Conservation (phyloP, 1,140 invertebrate genomes). For the Zaprionus taronus region DNA sequence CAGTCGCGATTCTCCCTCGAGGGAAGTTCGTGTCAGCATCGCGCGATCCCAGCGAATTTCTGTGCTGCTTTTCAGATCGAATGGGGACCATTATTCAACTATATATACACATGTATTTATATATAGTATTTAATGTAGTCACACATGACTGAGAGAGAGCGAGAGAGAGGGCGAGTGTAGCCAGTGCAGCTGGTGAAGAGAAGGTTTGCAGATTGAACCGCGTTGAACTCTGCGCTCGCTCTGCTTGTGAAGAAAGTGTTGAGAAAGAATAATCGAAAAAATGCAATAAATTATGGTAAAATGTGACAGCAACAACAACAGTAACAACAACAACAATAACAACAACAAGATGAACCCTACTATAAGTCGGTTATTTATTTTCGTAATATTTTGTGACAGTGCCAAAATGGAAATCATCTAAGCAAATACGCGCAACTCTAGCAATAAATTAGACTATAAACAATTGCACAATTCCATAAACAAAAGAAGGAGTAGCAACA, state of each 20-base stretch:
- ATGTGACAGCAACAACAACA: conserved; percentile 35
- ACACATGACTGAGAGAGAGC: conserved; percentile 10
- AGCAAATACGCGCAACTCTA: conserved; percentile 42
- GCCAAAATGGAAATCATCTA: conserved; percentile 75
- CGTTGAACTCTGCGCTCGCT: conserved; percentile 52
- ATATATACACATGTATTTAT: conserved; percentile 4
- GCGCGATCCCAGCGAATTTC: conserved; percentile 61
- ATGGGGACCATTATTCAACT: conserved; percentile 21
- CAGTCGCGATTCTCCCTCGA: background rate
- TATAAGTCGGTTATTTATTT: conserved; percentile 19
- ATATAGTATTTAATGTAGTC: conserved; percentile 15
- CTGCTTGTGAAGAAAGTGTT: conserved; percentile 53
- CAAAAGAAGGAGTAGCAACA: conserved; percentile 25
- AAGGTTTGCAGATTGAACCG: conserved; percentile 53
- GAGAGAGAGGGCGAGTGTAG: background rate
- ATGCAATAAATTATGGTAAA: conserved; percentile 77
- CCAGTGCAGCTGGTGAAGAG: too few relatives aligned
- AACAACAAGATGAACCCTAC: conserved; percentile 6
- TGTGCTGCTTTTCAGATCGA: conserved; percentile 44
- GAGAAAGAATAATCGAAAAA: conserved; percentile 55
- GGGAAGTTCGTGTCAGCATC: background rate
- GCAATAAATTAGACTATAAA: conserved; percentile 20
- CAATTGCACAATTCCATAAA: conserved; percentile 32
- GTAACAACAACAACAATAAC: conserved; percentile 24
- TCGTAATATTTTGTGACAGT: conserved; percentile 47